Base-by-base conservation (phyloP, 2,888 invertebrate genomes). In the Selenia dentaria region DNA sequence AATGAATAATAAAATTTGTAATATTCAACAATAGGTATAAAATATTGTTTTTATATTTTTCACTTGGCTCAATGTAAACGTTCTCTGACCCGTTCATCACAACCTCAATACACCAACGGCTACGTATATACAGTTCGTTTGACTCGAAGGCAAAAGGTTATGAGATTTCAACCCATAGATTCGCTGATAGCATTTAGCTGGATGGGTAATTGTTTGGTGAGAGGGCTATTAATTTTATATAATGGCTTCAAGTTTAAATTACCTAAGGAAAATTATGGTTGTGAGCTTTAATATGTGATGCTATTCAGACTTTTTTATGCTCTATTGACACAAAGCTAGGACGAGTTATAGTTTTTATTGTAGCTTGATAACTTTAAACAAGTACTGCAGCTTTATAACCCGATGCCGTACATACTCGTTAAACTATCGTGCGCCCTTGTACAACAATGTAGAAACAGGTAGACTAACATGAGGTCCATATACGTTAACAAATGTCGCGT, bases 91-190 rank as follows among this genome's bases (percentile, higher is more conserved):
- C 72, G 59, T 61, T 43, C 52, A 43, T 45, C 37, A 32, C 16
- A 41, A 20, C 24, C 24, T 36, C 37, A 43, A 48, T 44, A 43
- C 40, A 39, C 31, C 20, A 25, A 43, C 27, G 16, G 26, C 31
- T 37, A 40, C 28, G 49, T 58, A 56, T 46, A 46, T 69, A 77
- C 63, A 67, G 67, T 70, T 72, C 67, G 68, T 76, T 82, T 78
- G 71, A 75, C 79, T 83, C 77, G 70, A 75, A 84, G 79, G 80
- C 84, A 85, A 85, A 83, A 87, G 84, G 84, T 88, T 86, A 86
- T 72, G 75, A 85, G 85, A 87, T 87, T 82, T 83, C 76, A 76
- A 83, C 78, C 85, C 79, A 81, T 79, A 86, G 85, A 87, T 86
- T 79, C 66, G 71, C 80, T 79, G 86, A 87, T 88, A 86, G 81